Conservation (phyloP, 1,140 invertebrate species). For the Brachionus koreanus region DNA sequence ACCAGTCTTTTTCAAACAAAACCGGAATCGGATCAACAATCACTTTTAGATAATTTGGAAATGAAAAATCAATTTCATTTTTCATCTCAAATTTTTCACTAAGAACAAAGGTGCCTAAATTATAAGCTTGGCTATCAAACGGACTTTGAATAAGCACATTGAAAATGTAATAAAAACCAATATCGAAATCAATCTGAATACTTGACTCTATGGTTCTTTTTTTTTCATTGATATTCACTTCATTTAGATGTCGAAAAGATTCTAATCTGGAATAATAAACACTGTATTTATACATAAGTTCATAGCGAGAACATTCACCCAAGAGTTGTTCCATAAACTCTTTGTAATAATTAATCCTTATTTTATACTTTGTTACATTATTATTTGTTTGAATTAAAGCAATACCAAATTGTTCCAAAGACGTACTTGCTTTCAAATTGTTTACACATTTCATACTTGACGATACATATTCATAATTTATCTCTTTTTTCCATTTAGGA, state of each 20-base stretch:
- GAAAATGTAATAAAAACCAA: background rate
- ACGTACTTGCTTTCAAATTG: background rate
- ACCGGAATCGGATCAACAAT: background rate
- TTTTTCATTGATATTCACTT: background rate
- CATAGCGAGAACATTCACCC: background rate
- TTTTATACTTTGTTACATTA: background rate
- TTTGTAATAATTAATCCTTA: constrained; percentile 2
- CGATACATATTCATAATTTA: background rate
- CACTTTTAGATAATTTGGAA: constrained; percentile 23
- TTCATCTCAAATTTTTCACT: background rate
- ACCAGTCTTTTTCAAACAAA: background rate
- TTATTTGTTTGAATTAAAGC: background rate
- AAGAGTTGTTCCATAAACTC: constrained; percentile 2
- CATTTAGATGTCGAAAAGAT: background rate
- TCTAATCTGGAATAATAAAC: background rate
- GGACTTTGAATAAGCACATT: constrained; percentile 23
- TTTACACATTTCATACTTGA: background rate
- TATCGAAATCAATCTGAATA: constrained; percentile 22
- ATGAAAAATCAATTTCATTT: background rate
- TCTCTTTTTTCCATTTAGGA: constrained; percentile 14
- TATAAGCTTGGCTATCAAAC: background rate
- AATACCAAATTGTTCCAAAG: constrained; percentile 28
- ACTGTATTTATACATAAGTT: background rate
- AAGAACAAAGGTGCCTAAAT: constrained; percentile 14
- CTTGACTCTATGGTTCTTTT: background rate